Base-by-base conservation (phyloP, 2,113 vertebrate species). In the Trogon surrucura region DNA sequence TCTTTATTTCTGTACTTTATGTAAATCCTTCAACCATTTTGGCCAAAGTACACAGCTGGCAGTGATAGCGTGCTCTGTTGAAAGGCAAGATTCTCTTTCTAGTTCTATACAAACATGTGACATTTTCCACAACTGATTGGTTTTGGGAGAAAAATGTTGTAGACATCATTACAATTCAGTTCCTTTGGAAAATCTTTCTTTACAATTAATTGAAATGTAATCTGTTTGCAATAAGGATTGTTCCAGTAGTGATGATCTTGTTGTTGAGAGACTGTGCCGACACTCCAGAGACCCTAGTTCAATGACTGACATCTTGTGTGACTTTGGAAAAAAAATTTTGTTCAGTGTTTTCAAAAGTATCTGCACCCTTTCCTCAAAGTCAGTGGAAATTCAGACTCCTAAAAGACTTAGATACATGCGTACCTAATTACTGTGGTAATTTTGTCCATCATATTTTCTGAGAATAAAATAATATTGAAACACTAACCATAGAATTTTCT, bases 61-160 rank as follows among this genome's bases (percentile, higher is more conserved):
- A 92, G 16, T 36, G 36, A 61, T 11, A 73, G 13, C 4, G 12
- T 53, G 5, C 13, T 90, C 13, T 87, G 21, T 65, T 92, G 34
- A 94, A 75, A 84, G 11, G 36, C 16, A 29, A 96, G 41, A 89
- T 69, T 50, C 25, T 80, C 44, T 15, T 95, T 36, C 34, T 47
- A 79, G 57, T 95, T 95, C 58, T 56, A 16, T 71, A 73, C 22
- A 84, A 79, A 30, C 6, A 80, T 1, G 5, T 71, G 34, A 61
- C 6, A 50, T 75, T 58, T 95, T 73, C 60, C 22, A 66, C 48
- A 60, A 22, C 10, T 75, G 50, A 70, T 29, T 88, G 25, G 13
- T 80, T 62, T 19, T 15, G 82, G 71, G 30, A 80, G 74, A 91
- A 95, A 88, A 80, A 34, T 65, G 38, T 57, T 94, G 29, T 21